Conservation (phyloP, 2,888 invertebrate genomes). For the Epirrhoe alternata region DNA sequence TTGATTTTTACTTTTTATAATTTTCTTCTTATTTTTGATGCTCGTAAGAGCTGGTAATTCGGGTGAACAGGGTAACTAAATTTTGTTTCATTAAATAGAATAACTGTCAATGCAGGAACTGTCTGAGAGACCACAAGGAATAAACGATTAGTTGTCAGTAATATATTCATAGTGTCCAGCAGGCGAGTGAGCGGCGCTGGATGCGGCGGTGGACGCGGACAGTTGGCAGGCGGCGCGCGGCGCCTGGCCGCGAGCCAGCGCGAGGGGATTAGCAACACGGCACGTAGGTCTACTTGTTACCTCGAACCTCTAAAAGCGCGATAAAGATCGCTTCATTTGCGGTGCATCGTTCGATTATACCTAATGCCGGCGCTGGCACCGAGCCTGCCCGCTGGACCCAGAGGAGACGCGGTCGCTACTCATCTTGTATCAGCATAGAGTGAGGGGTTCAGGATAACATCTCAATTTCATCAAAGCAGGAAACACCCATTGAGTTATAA, state of each 20-base stretch:
- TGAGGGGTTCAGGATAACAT: not conserved
- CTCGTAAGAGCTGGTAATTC: too few species aligned
- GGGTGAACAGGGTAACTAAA: too few species aligned
- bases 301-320: not conserved
- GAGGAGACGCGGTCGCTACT: not conserved
- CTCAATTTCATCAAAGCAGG: too few species aligned
- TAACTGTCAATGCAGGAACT: not conserved
- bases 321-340: slow-evolving; percentile 1
- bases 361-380: not conserved
- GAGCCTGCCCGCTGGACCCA: not conserved
- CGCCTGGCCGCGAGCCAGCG: not conserved
- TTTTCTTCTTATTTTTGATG: too few species aligned
- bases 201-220: not conserved
- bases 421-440: not conserved
- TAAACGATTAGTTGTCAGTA: not conserved
- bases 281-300: not conserved
- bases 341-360: not conserved
- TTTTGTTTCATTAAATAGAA: too few species aligned
- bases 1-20: too few species aligned
- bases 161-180: not conserved
- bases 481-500: too few species aligned
- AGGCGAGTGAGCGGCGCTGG: not conserved
- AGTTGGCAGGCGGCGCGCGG: not conserved
- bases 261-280: not conserved
- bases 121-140: not conserved